Conservation (phyloP, 2,113 vertebrate genomes). For the Heterocephalus glaber region DNA sequence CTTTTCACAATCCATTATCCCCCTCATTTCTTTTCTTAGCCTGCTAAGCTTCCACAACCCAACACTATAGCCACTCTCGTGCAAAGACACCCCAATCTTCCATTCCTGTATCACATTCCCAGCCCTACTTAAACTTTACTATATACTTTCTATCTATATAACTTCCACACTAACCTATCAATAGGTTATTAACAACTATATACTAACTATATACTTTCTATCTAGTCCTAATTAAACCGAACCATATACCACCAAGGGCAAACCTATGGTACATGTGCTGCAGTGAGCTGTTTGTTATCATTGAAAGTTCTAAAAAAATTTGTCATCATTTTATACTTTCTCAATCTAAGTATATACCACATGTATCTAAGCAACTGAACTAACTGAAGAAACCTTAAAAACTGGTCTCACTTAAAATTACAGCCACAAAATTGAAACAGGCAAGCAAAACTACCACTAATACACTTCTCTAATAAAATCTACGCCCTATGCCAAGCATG, state of each 20-base stretch:
- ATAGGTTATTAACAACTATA: not conserved
- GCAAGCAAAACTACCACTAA: not conserved
- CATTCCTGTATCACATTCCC: not conserved
- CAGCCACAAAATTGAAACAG: not conserved
- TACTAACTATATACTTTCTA: not conserved
- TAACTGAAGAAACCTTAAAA: slow-evolving; percentile 30
- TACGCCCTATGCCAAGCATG: not conserved
- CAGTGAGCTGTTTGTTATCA: not conserved
- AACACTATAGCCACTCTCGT: not conserved
- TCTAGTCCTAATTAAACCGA: not conserved
- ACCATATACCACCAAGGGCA: not conserved
- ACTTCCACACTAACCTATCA: not conserved
- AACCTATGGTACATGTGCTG: not conserved
- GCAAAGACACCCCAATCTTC: not conserved
- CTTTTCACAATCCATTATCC: not conserved
- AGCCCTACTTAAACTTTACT: not conserved
- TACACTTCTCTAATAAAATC: not conserved
- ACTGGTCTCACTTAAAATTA: not conserved
- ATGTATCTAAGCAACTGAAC: not conserved
- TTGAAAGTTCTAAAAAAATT: not conserved
- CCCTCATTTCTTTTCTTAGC: not conserved
- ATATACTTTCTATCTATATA: not conserved
- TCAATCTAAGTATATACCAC: not conserved
- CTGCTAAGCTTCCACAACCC: not conserved
- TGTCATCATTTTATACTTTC: not conserved